phyloP scores from a whole-genome alignment of 2,113 vertebrate genomes.

The Himantopus leucocephalus region DNA sequence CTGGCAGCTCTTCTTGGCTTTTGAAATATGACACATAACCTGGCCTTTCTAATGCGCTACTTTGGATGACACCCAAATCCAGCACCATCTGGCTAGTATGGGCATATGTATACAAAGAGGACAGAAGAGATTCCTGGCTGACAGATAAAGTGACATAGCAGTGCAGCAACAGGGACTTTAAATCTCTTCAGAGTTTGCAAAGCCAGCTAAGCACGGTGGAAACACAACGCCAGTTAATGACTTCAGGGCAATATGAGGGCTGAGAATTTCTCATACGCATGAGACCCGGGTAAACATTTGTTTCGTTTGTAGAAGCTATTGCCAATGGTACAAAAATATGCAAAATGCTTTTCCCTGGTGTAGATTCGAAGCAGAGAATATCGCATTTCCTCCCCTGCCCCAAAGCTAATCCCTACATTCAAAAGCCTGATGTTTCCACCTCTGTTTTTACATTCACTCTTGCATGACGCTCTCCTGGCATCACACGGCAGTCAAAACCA shows the following conservation, averaged over 20 bases:
- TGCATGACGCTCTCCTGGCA: background rate
- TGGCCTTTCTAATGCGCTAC: constrained; percentile 2
- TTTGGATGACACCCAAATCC: constrained; percentile 41
- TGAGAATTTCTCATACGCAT: background rate
- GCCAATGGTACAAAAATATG: background rate
- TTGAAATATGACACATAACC: constrained; percentile 38
- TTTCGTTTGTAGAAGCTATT: background rate
- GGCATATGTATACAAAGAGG: background rate
- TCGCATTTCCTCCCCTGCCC: background rate
- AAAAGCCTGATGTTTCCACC: background rate
- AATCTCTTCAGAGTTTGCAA: background rate
- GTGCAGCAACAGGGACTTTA: background rate
- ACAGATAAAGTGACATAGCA: background rate
- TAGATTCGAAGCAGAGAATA: background rate
- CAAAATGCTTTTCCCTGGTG: background rate
- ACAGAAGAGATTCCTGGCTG: constrained; percentile 26
- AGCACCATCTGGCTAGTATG: constrained; percentile 40
- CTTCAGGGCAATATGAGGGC: background rate
- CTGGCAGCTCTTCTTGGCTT: constrained; percentile 41
- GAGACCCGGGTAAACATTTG: background rate
- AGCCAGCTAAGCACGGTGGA: background rate
- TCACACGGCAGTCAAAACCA: background rate
- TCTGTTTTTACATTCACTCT: background rate
- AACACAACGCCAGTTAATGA: background rate
- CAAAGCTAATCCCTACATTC: background rate